Evolutionary conservation across 2,113 vertebrate genomes (phyloP), one percentile per base, ranked within the genome.

Genomic region (Vombatus ursinus): DNA sequence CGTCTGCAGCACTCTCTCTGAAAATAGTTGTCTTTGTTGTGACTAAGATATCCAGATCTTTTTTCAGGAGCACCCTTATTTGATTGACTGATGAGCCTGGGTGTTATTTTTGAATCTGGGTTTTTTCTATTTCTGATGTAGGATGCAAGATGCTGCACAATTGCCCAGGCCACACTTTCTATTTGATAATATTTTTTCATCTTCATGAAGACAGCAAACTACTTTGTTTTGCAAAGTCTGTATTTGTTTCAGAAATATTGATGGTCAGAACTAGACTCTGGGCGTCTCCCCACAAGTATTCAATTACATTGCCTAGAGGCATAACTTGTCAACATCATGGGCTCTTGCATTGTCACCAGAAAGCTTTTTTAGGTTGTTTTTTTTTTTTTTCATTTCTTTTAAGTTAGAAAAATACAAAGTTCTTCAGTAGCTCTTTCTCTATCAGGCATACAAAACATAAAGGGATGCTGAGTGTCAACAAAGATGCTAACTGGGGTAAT

Each of bases 1-100:
- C 90, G 95, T 92, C 90, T 91, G 22, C 51, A 97, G 91, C 93
- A 28, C 53, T 96, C 49, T 93, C 93, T 94, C 98, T 97, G 97
- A 98, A 99, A 99, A 98, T 98, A 99, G 97, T 90, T 0, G 0
- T 97, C 98, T 98, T 98, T 98, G 98, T 98, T 98, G 96, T 98
- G 98, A 98, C 98, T 98, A 96, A 98, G 97, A 97, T 95, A 97
- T 96, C 98, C 96, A 96, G 94, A 97, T 96, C 96, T 97, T 97
- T 98, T 98, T 98, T 97, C 96, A 97, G 97, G 95, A 97, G 92
- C 91, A 94, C 53, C 91, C 95, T 98, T 97, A 50, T 95, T 98
- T 98, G 98, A 99, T 98, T 98, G 98, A 98, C 97, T 97, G 97
- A 98, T 96, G 96, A 91, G 96, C 84, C 98, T 98, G 97, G 37